These are phyloP conservation scores for Eupithecia subumbrata DNA, from an alignment of 2,888 invertebrate genomes.

Conservation along the genomic window DNA sequence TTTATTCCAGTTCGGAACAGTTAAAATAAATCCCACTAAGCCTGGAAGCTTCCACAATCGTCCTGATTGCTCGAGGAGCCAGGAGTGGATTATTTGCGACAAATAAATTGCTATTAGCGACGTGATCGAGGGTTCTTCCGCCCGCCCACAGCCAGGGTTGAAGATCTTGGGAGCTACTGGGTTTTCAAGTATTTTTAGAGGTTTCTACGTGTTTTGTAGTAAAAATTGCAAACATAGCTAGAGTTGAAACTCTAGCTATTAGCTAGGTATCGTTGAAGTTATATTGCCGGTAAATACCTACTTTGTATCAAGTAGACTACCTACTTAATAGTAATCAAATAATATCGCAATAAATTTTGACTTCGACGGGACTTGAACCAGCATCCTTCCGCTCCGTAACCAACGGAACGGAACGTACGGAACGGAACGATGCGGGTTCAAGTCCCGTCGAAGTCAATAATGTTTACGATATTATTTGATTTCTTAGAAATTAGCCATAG, in stretches of 20 bases:
- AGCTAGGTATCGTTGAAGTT: neutral
- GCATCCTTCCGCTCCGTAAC: too few relatives aligned
- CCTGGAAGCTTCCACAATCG: constrained; percentile 16
- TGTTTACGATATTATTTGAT: too few relatives aligned
- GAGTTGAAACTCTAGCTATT: too few relatives aligned
- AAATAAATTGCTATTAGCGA: constrained; percentile 49
- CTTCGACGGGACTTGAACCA: too few relatives aligned
- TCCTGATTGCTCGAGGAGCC: constrained; percentile 34
- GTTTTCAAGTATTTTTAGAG: neutral
- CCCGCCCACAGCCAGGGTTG: constrained; percentile 21
- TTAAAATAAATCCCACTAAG: constrained; percentile 28
- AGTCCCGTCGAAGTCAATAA: too few relatives aligned
- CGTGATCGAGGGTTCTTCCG: constrained; percentile 42
- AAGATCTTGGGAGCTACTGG: constrained; percentile 2
- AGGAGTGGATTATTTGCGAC: constrained; percentile 44
- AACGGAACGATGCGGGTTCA: too few relatives aligned
- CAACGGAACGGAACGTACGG: too few relatives aligned
- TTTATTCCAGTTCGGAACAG: constrained; percentile 7
- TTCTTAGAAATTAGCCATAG: too few relatives aligned
- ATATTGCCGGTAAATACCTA: neutral
- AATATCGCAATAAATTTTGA: too few relatives aligned
- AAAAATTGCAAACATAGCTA: neutral
- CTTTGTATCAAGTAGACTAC: neutral
- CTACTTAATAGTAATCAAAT: too few relatives aligned
- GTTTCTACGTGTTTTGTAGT: neutral